Evolutionary conservation across 2,113 vertebrate species (phyloP).

Genomic region (Chamaetylas fuelleborni): DNA sequence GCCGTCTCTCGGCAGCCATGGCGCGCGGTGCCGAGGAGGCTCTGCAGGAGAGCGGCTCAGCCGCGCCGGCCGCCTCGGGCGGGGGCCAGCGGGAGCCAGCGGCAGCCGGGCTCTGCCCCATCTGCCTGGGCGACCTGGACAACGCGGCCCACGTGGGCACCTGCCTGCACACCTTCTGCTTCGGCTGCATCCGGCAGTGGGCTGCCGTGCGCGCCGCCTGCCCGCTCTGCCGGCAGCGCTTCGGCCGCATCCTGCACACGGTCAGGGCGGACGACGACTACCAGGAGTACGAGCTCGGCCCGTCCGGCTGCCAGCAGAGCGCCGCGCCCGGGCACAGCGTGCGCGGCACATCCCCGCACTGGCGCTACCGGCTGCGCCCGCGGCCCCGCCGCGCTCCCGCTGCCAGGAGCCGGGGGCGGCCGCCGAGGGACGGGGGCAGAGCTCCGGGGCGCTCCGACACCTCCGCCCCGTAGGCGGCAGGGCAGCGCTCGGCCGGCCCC

Average conservation of each 20-base stretch:
- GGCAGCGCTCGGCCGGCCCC: accelerated
- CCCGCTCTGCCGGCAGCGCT: neutral
- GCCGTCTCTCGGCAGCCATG: neutral
- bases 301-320: accelerated
- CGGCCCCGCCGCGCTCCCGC: too few relatives aligned
- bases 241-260: accelerated
- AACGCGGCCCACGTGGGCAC: neutral
- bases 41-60: neutral
- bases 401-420: accelerated
- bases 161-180: neutral
- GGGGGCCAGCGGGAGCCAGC: neutral
- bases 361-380: neutral
- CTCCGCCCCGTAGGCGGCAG: accelerated
- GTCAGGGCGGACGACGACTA: neutral
- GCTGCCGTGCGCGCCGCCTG: accelerated
- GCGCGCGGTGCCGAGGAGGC: accelerated
- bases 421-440: accelerated
- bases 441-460: accelerated
- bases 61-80: accelerated
- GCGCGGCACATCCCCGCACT: accelerated
- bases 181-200: neutral
- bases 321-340: accelerated
- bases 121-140: neutral
- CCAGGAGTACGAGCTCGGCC: neutral
- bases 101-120: neutral